Evolutionary conservation across 2,113 vertebrate genomes (phyloP), one percentile per base, ranked within the genome.

Genomic region (Hoplias malabaricus): DNA sequence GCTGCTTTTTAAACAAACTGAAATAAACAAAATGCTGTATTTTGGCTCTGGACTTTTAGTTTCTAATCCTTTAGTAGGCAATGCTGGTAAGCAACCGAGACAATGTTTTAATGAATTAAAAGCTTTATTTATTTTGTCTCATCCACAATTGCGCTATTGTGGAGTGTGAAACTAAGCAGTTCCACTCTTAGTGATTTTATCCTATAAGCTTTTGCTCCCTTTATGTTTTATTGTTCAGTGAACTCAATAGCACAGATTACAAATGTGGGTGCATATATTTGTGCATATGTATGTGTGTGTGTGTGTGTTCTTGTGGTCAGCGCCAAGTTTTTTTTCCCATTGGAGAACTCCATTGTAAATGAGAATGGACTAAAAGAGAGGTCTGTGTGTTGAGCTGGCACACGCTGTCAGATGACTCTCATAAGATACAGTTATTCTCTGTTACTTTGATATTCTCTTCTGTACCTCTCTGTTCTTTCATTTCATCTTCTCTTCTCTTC

Each of bases 381-480:
- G 56, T 5, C 23, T 71, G 56, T 73, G 71, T 42, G 54, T 42
- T 53, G 42, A 54, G 73, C 4, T 66, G 23, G 29, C 54, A 23
- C 23, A 56, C 50, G 13, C 29, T 48, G 61, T 78, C 80, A 63
- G 36, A 66, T 79, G 80, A 79, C 66, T 79, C 48, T 61, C 67
- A 78, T 69, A 67, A 78, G 42, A 53, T 40, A 31, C 48, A 66
- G 21, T 71, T 56, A 23, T 50, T 57, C 31, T 61, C 29, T 69
- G 65, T 70, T 70, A 21, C 23, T 42, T 48, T n/a, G 21, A 76
- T 25, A 13, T 61, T 46, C 48, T 65, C 16, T 54, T 43, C 19
- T 34, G 11, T 42, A 2, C 36, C n/a, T 2, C 54, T 59, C 21
- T 29, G 1, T 27, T 21, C 16, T 38, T 21, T 31, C 25, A 29